A percentile compares a stretch with the other conserved stretches of the same genome.
These are phyloP conservation scores for Symphodus melops DNA, from an alignment of 2,113 vertebrate species.

Conservation along the genomic window DNA sequence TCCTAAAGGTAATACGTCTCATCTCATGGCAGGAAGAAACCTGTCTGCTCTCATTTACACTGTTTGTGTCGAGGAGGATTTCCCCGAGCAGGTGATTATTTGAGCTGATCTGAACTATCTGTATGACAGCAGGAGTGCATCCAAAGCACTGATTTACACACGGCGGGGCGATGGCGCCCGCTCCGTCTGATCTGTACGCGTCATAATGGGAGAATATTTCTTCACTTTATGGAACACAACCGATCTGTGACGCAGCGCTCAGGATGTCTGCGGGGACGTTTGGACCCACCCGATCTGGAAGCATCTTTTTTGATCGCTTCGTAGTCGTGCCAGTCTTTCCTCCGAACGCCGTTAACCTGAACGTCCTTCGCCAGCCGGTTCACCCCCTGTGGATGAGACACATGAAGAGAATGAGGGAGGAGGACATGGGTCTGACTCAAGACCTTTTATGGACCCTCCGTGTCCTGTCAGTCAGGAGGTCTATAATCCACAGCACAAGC, in stretches of 20 bases:
- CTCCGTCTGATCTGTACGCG: not conserved
- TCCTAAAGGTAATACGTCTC: constrained; percentile 13
- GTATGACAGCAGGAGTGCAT: constrained; percentile 11
- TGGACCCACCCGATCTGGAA: constrained; percentile 85
- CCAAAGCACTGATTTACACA: constrained; percentile 7
- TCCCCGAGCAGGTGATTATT: constrained; percentile 33
- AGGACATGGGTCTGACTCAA: too few species aligned
- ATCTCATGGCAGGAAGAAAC: constrained; percentile 33
- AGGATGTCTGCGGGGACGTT: not conserved
- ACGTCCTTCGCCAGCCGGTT: constrained; percentile 75
- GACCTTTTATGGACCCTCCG: too few species aligned
- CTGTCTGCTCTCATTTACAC: constrained; percentile 8
- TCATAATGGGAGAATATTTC: not conserved
- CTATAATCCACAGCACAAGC: too few species aligned
- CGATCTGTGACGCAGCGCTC: not conserved
- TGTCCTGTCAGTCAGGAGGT: too few species aligned
- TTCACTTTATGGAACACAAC: not conserved
- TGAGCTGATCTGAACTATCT: constrained; percentile 29
- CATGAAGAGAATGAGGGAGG: too few species aligned
- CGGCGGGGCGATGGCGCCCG: too few species aligned
- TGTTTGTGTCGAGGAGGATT: constrained; percentile 36
- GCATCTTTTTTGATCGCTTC: constrained; percentile 88
- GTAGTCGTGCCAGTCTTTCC: constrained; percentile 94
- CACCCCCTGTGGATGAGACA: constrained; percentile 78
- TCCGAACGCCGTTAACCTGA: constrained; percentile 77